Evolutionary conservation across 2,113 vertebrate species (phyloP), one percentile per base, ranked within the genome.

Genomic region (Rousettus leschenaultii): DNA sequence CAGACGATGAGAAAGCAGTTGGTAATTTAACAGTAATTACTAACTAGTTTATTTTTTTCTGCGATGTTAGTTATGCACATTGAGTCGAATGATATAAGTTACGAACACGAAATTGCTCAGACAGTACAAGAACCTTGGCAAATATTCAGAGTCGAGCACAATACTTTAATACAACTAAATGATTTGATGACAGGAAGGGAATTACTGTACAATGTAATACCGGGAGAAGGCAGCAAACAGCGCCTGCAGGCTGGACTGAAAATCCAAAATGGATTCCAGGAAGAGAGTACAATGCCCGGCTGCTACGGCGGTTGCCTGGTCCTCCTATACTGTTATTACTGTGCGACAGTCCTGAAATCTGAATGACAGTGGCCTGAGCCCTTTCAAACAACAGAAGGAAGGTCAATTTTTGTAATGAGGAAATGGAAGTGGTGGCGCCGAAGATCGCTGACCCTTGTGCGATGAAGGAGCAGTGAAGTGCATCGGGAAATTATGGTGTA

Each of bases 321-420:
- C 98, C 98, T 97, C 96, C 98, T 98, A 98, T 98, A 98, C 98
- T 98, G 97, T 98, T 98, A 99, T 99, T 99, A 99, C 94, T 97
- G 98, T 97, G 97, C 98, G 97, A 85, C 97, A 92, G 98, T 98
- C 98, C 93, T 98, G 97, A 98, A 98, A 97, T 93, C 97, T 99
- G 98, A 99, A 98, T 98, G 98, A 98, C 98, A 98, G 98, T 98
- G 98, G 98, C 96, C 98, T 98, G 98, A 98, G 98, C 97, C 98
- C 98, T 98, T 98, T 98, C 98, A 98, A 98, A 98, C 97, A 98
- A 97, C 97, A 97, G 97, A 98, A 98, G 98, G 97, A 97, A 98
- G 98, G 98, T 99, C 98, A 99, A 99, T 99, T 98, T 98, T 98
- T 98, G 97, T 99, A 99, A 99, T 98, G 98, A 98, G 98, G 98